Evolutionary conservation across 2,797 vertebrate genomes (phyloP), one percentile per base, ranked within the genome.

Genomic region (Pseudotriccus pelzelni): DNA sequence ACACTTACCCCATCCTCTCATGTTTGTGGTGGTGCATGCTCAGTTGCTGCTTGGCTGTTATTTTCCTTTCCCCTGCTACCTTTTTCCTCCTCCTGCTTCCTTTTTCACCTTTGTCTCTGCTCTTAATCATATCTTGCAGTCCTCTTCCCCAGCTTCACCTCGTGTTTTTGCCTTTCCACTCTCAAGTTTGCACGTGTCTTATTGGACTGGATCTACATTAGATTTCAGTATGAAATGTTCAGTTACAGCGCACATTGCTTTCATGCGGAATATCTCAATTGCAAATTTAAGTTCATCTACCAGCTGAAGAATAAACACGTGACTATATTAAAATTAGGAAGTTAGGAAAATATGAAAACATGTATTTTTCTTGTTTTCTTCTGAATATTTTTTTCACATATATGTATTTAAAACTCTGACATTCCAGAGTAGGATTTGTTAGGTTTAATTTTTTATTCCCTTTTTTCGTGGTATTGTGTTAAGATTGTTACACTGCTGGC

Each of bases 1-100:
- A 27, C 7, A 3, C 10, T 28, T 4, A 1, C 7, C n/a, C 9
- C 7, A 3, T 73, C 43, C 30, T 78, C n/a, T 27, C 0, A 0
- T 46, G 12, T 49, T 74, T 81, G 30, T 52, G 44, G 28, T 44
- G 23, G 11, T 62, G 23, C 28, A 2, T 74, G 63, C 34, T 89
- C 2, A 4, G 39, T n/a, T 87, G 69, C 36, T 63, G n/a, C 53
- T 72, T 78, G 43, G 17, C 52, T 68, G 14, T 58, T 62, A 23
- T 44, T 43, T 39, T 59, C 4, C 55, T 58, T 62, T 74, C 24
- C 27, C 8, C 34, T 49, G 9, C 36, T 69, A 11, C 43, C 9
- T 64, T 81, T 64, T 75, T 44, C 21, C 9, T 76, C 25, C 10
- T n/a, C 1, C 37, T 60, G 13, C 39, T 63, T 50, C 34, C 14